Percentiles rank a stretch among this genome's conserved stretches.
phyloP scores from a whole-genome alignment of 2,888 invertebrate species.

The Chloromyia formosa region DNA sequence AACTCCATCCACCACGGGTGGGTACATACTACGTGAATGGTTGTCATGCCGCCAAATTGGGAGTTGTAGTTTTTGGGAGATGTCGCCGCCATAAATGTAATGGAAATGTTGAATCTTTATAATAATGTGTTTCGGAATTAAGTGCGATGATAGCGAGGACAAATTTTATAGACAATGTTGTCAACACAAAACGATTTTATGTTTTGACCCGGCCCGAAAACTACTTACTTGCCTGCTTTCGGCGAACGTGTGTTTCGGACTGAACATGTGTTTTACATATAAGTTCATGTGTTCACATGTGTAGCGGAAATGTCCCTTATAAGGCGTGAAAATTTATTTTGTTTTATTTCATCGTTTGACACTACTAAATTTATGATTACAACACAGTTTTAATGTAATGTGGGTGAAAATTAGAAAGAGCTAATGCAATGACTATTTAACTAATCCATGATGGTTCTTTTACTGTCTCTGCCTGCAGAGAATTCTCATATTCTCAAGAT shows the following conservation, averaged over 20 bases:
- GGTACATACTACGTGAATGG: not conserved
- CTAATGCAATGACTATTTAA: no score
- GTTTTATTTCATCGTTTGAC: no score
- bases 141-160: slow-evolving; percentile 40
- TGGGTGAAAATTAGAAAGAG: no score
- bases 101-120: slow-evolving; percentile 44
- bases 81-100: slow-evolving; percentile 44
- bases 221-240: slow-evolving; percentile 7
- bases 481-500: no score
- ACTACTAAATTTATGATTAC: no score
- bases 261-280: slow-evolving; percentile 31
- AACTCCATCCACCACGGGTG: not conserved
- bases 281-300: slow-evolving; percentile 29
- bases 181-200: slow-evolving; percentile 44
- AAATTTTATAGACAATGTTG: slow-evolving; percentile 41
- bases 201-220: slow-evolving; percentile 37
- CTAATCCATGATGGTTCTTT: no score
- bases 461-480: no score
- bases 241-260: slow-evolving; percentile 16
- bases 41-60: slow-evolving; percentile 5
- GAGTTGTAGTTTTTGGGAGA: slow-evolving; percentile 25
- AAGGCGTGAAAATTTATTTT: no score
- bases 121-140: slow-evolving; percentile 40
- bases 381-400: no score
- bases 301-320: not conserved